Evolutionary conservation across 2,888 invertebrate genomes (phyloP).

Genomic region (Ecliptopera silaceata): DNA sequence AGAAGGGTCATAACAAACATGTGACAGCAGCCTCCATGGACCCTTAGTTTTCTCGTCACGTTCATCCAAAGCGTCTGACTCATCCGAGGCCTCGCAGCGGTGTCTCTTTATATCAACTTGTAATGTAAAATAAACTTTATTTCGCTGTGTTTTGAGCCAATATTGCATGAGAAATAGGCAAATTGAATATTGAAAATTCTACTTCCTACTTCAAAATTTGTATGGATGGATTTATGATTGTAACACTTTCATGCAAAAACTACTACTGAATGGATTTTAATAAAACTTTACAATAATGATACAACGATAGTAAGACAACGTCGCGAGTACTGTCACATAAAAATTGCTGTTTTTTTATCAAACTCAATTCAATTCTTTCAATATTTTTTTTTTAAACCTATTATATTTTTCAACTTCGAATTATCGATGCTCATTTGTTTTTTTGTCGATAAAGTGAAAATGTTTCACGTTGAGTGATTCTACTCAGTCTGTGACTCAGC

Average conservation of each 20-base stretch:
- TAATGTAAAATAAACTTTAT: not conserved
- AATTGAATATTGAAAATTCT: not conserved
- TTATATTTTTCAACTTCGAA: too few relatives aligned
- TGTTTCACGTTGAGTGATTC: not conserved
- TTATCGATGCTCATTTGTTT: too few relatives aligned
- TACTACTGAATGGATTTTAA: too few relatives aligned
- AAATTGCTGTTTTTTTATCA: too few relatives aligned
- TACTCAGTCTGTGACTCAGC: conserved; percentile 19
- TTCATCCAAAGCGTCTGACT: conserved; percentile 61
- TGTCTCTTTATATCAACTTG: not conserved
- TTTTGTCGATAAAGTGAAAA: not conserved
- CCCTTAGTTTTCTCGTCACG: conserved; percentile 63
- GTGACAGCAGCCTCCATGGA: conserved; percentile 11
- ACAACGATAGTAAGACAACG: too few relatives aligned
- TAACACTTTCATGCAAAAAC: too few relatives aligned
- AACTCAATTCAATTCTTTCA: too few relatives aligned
- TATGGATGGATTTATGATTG: too few relatives aligned
- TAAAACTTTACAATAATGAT: too few relatives aligned
- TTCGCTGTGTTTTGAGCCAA: not conserved
- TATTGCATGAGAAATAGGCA: not conserved
- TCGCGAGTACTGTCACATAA: too few relatives aligned
- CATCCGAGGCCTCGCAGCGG: conserved; percentile 46
- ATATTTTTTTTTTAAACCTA: too few relatives aligned
- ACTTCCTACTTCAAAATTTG: too few relatives aligned
- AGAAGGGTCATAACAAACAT: conserved; percentile 24